Evolutionary conservation across 30 jellyfish, hydroid and myxozoan species (phyloP).

Genomic region (Cassiopea andromeda): DNA sequence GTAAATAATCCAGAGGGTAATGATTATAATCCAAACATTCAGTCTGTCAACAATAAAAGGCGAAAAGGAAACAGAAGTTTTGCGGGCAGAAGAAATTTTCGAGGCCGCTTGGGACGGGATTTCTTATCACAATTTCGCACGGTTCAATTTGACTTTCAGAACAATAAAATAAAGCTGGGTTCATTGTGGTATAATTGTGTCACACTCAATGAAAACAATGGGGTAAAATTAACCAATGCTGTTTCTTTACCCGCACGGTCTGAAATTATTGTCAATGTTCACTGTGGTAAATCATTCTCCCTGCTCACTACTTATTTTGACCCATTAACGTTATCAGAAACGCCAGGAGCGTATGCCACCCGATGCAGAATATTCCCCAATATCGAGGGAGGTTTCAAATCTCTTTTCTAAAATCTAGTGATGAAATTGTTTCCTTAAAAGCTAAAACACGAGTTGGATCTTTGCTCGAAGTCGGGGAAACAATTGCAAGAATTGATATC

Average conservation of each 20-base stretch:
- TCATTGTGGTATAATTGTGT: conserved; percentile 23
- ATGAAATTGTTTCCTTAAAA: too few species aligned
- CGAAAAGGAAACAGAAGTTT: neutral
- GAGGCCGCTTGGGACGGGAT: conserved; percentile 39
- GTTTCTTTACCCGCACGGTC: conserved; percentile 32
- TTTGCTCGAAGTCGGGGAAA: too few species aligned
- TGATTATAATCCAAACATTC: neutral
- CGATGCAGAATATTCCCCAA: conserved; percentile 48
- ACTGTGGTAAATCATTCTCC: conserved; percentile 38
- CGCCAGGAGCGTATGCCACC: neutral
- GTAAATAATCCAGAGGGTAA: neutral
- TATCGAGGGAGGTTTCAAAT: neutral
- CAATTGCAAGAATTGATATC: too few species aligned
- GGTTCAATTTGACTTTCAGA: conserved; percentile 39
- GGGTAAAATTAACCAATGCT: conserved; percentile 33
- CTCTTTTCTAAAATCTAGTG: too few species aligned
- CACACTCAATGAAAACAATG: neutral
- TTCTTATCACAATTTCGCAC: conserved; percentile 31
- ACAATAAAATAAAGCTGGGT: conserved; percentile 48
- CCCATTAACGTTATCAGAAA: conserved; percentile 10
- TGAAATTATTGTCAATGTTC: conserved; percentile 16
- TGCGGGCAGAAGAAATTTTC: neutral
- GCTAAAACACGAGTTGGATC: too few species aligned
- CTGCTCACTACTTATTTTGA: conserved; percentile 47
- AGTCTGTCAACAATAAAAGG: neutral